Base-by-base conservation (phyloP, 1,140 invertebrate species). In the Cotesia vestalis region DNA sequence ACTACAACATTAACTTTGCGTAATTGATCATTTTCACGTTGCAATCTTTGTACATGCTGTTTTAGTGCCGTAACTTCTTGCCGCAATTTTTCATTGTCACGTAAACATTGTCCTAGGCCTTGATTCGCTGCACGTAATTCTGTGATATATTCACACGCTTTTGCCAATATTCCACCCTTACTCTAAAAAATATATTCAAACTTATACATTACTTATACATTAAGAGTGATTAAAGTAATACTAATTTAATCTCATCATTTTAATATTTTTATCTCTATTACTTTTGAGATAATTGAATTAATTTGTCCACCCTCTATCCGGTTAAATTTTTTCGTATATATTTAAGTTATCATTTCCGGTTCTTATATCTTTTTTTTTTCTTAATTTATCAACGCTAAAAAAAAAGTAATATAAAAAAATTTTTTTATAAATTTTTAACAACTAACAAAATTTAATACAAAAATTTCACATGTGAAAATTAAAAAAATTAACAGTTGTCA, bases 161-260 rank as follows among this genome's bases (percentile, higher is more conserved):
- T 98, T 3, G 96, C 94, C 73, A 99, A 85, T 76, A 98, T 98
- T 60, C 95, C 96, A 40, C 96, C 96, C 90, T 99, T 99, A 80
- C 96, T 98, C 88, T 97, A 90, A 11, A 83, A 83, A 69, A 75
- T 52, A 60, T 73, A 70, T 52, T 35, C 2, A 46, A 72, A 36
- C 38, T 6, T 53, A 17, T 17, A 17, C 17, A 17, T 17, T 17
- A 17, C 17, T 17, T 17, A 17, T 17, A 17, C 17, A 17, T 17
- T 17, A 71, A 60, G 73, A 27, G 3, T 27, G 27, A 27, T 27
- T 27, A 27, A 27, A 27, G 1, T 27, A 27, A 27, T 1, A 27
- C 27, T 27, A 27, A 27, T 27, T 27, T 27, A 27, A 27, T 27
- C 27, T 27, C 2, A 27, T 27, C 27, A 27, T 27, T 27, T 27